Base-by-base conservation (phyloP, 2,797 vertebrate species). In the Cryptoblepharus egeriae region DNA sequence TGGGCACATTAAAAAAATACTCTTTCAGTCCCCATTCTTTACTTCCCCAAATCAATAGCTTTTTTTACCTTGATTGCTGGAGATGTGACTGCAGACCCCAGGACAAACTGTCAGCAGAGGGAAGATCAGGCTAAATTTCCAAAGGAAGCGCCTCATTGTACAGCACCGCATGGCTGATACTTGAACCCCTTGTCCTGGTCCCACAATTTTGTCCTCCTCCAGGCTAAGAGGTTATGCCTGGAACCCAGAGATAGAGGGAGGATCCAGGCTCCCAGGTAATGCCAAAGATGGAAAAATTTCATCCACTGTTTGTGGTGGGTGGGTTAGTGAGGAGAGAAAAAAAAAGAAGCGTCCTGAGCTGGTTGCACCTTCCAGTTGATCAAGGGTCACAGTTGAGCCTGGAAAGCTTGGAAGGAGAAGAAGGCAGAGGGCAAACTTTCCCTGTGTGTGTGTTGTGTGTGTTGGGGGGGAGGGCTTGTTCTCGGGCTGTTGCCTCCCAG, bases 31-130 rank as follows among this genome's bases (percentile, higher is more conserved):
- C 71, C 22, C 55, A 52, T 0, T 30, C n/a, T 65, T n/a, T 18
- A 30, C 20, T 58, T n/a, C 15, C 45, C 72, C 52, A 52, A 61
- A 39, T 2, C 69, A 60, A 9, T 42, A 1, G 61, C 28, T 79
- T 35, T 69, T 84, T 92, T 92, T 88, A 96, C 95, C 95, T 92
- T 96, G 95, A 84, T 95, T 95, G 90, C 30, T 93, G 83, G 92
- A 93, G 88, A 92, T 88, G 70, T 92, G 94, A 79, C 88, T 91
- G 91, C 90, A 91, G 83, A 80, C 86, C 67, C 92, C 90, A 0
- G 92, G 91, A 83, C 88, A 86, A 75, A 87, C 93, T 32, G 93
- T 91, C 88, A 95, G 85, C 88, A 95, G 86, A 42, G 93, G 93
- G 84, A 95, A 90, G 85, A 96, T 83, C 84, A 95, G 81, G 77